Base-by-base conservation (phyloP, 2,888 invertebrate genomes). In the Dynastes hyllus region DNA sequence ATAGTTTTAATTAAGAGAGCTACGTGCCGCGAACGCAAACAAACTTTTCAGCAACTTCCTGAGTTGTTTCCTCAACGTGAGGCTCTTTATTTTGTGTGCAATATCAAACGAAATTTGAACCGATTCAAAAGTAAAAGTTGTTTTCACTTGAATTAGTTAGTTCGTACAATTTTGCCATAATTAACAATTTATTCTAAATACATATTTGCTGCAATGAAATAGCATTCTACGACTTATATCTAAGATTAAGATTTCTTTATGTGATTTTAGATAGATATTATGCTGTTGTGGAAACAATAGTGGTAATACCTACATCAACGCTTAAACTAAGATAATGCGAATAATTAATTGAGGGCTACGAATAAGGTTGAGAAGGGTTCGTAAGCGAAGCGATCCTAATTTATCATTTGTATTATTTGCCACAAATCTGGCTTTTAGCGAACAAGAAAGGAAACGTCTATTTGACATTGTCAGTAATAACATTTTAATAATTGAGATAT, bases 311-410 rank as follows among this genome's bases (percentile, higher is more conserved):
- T 69, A 55, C 37, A 71, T 71, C 71, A 71, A 71, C 53, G 71
- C 32, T 71, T 71, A 58, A 71, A 71, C 71, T 53, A 55, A 71
- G 71, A 71, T 71, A 71, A 71, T 71, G 32, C 37, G 40, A 71
- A 58, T 71, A 71, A 71, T 71, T 71, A 71, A 71, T 71, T 71
- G 55, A 58, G 55, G 71, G n/a, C 55, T 55, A n/a, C 55, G 53
- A 32, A 29, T 55, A 58, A 71, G 71, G 71, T 71, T 71, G 71
- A 71, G 37, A 37, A 29, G 71, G 71, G 71, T 71, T 71, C 55
- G 55, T 55, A 32, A 71, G 71, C 37, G 53, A 71, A 55, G 37
- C 71, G 50, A 71, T 71, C 55, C 50, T 50, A 71, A 71, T 71
- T 55, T 71, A 71, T 55, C 55, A 71, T 71, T 58, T 29, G 37